phyloP scores from a whole-genome alignment of 64 coral and sea anemone species.

The Porites lutea region DNA sequence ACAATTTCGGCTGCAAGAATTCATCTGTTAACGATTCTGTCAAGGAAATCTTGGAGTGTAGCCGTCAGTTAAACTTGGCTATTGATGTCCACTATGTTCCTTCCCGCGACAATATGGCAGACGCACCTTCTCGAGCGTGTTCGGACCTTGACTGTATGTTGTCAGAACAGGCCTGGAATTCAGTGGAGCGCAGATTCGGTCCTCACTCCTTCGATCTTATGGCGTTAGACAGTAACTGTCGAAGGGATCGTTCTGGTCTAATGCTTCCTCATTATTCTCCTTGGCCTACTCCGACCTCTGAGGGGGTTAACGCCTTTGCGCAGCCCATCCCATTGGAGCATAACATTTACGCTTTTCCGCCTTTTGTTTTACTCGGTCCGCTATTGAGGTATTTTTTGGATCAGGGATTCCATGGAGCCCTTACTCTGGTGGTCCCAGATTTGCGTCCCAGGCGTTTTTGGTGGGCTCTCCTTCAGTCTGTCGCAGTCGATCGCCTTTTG shows the following conservation, averaged over 20 bases:
- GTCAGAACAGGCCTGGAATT: neutral
- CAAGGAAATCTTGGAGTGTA: neutral
- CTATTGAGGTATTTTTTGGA: conserved; percentile 7
- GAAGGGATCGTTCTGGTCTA: neutral
- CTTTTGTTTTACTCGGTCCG: conserved; percentile 16
- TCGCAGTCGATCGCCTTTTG: neutral
- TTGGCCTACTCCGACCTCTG: conserved; percentile 19
- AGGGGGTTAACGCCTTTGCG: conserved; percentile 39
- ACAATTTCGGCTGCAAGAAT: conserved; percentile 22
- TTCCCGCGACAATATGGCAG: neutral
- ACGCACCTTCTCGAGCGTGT: neutral
- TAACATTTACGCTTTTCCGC: conserved; percentile 56
- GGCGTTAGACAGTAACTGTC: neutral
- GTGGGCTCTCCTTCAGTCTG: conserved; percentile 20
- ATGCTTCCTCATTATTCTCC: conserved; percentile 41
- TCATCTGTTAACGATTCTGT: neutral
- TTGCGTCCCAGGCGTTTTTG: conserved; percentile 8
- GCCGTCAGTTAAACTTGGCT: neutral
- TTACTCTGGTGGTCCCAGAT: conserved; percentile 22
- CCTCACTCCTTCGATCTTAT: neutral
- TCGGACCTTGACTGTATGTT: conserved; percentile 13
- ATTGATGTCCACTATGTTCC: conserved; percentile 6
- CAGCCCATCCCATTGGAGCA: neutral
- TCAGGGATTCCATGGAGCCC: neutral
- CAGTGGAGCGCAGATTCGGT: neutral